phyloP scores from a whole-genome alignment of 2,113 vertebrate species.

The Centropristis striata region DNA sequence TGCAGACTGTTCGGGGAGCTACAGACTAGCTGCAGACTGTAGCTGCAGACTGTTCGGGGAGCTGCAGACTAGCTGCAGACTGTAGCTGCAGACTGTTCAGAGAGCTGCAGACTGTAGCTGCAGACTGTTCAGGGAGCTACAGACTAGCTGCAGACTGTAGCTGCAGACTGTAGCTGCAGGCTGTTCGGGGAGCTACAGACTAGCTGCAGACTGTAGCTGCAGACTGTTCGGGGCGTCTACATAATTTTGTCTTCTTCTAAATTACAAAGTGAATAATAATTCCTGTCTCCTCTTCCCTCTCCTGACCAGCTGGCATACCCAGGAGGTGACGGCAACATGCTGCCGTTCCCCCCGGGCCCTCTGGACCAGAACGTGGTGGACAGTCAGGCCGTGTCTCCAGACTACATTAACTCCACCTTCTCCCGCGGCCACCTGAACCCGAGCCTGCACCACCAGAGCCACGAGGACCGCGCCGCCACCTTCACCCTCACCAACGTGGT shows the following conservation, averaged over 20 bases:
- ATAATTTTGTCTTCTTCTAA: background rate
- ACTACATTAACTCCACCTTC: constrained; percentile 81
- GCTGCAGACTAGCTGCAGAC: too few species aligned
- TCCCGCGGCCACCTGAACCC: constrained; percentile 87
- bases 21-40: too few species aligned
- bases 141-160: too few species aligned
- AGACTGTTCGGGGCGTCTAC: background rate
- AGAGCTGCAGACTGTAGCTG: too few species aligned
- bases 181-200: too few species aligned
- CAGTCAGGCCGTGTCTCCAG: constrained; percentile 76
- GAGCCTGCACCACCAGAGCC: constrained; percentile 77
- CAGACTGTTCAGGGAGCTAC: too few species aligned
- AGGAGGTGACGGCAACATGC: constrained; percentile 76
- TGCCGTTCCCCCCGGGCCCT: constrained; percentile 63
- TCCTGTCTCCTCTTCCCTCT: background rate
- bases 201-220: too few species aligned
- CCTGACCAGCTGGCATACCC: constrained; percentile 74
- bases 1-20: too few species aligned
- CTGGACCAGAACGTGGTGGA: constrained; percentile 79
- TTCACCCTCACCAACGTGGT: constrained; percentile 90
- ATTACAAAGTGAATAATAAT: background rate
- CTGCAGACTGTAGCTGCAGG: too few species aligned
- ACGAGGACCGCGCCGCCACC: constrained; percentile 69
- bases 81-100: too few species aligned
- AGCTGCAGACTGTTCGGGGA: too few species aligned